phyloP scores from a whole-genome alignment of 2,797 vertebrate species.

The Lagorchestes hirsutus region DNA sequence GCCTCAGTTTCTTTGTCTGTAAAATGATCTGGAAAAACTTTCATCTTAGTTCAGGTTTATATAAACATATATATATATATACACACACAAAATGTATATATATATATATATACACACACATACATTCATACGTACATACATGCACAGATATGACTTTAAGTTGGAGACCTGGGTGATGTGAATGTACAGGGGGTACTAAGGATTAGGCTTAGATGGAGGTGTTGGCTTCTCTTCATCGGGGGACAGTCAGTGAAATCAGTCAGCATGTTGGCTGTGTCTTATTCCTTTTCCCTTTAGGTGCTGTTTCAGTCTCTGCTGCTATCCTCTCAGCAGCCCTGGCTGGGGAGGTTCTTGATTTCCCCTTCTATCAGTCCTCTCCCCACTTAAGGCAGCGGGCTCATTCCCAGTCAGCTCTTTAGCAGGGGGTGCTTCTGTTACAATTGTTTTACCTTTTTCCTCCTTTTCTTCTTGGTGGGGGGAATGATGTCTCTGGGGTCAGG shows the following conservation, averaged over 20 bases:
- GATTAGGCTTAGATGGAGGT: constrained; percentile 37
- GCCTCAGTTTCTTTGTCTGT: no score
- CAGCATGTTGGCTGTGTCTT: constrained; percentile 92
- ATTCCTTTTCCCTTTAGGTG: constrained; percentile 88
- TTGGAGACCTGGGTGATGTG: constrained; percentile 14
- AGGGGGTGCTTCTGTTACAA: constrained; percentile 63
- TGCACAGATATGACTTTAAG: constrained; percentile 40
- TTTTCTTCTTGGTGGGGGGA: constrained; percentile 55
- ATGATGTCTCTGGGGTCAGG: constrained; percentile 52
- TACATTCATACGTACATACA: neutral
- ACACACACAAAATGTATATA: no score
- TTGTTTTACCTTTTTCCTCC: constrained; percentile 30
- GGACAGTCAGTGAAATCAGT: constrained; percentile 94
- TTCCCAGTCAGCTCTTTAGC: neutral
- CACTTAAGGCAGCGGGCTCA: constrained; percentile 61
- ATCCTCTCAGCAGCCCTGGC: constrained; percentile 61
- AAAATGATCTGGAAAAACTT: no score
- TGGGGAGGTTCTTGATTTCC: neutral
- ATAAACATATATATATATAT: no score
- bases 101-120: no score
- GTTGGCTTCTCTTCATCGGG: constrained; percentile 90
- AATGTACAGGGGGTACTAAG: constrained; percentile 52
- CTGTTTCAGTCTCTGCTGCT: constrained; percentile 77
- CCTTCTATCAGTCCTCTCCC: constrained; percentile 51
- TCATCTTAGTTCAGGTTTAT: no score